Evolutionary conservation across 2,113 vertebrate species (phyloP).

Genomic region (Galemys pyrenaicus): DNA sequence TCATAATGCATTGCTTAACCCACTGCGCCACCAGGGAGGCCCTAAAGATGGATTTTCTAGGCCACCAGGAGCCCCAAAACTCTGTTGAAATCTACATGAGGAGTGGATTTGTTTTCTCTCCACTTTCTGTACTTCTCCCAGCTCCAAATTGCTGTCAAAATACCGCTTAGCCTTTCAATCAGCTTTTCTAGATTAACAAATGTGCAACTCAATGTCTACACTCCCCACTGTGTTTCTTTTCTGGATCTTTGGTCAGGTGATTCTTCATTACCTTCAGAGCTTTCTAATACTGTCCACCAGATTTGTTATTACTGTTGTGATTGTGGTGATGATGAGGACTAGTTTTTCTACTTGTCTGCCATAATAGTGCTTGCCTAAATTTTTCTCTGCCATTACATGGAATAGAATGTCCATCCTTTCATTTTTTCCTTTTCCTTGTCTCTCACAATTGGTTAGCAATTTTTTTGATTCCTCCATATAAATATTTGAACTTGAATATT

Average conservation of each 20-base stretch:
- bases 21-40: too few relatives aligned
- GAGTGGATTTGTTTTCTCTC: neutral
- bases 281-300: neutral
- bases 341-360: conserved; percentile 1
- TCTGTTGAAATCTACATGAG: neutral
- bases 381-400: neutral
- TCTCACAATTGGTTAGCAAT: neutral
- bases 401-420: neutral
- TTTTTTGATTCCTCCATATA: conserved; percentile 10
- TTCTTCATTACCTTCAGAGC: neutral
- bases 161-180: neutral
- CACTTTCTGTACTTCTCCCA: neutral
- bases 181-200: neutral
- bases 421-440: neutral
- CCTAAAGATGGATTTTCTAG: neutral
- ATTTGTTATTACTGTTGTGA: neutral
- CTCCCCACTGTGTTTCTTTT: neutral
- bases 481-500: neutral
- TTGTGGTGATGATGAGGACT: neutral
- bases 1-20: too few relatives aligned
- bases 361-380: neutral
- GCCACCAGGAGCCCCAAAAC: neutral
- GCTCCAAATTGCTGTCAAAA: neutral
- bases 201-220: neutral
- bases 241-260: neutral